Evolutionary conservation across 1,140 invertebrate species (phyloP).

Genomic region (Drosophila triauraria): DNA sequence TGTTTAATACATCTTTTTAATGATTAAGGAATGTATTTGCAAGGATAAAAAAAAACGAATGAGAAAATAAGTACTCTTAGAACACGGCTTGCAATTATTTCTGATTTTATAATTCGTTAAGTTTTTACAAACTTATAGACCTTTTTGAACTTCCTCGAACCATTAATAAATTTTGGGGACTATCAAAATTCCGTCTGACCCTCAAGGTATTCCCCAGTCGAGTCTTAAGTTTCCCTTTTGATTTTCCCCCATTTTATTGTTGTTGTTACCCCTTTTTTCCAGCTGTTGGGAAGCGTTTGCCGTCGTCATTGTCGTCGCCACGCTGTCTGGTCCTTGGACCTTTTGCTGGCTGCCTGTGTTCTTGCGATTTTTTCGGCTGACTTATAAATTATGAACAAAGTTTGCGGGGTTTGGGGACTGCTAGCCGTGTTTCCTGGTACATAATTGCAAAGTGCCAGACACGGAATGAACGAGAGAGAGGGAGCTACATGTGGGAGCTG

Average conservation of each 20-base stretch:
- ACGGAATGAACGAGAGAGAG: background rate
- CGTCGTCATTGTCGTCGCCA: conserved; percentile 67
- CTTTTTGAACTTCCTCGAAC: too few relatives aligned
- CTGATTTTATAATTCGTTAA: background rate
- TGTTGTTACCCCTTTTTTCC: conserved; percentile 65
- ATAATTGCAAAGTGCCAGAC: conserved; percentile 62
- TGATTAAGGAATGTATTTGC: too few relatives aligned
- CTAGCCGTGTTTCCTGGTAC: conserved; percentile 38
- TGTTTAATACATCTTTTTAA: background rate
- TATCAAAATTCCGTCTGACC: background rate
- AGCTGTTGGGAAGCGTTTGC: conserved; percentile 49
- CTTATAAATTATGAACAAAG: conserved; percentile 80
- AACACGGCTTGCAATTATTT: background rate
- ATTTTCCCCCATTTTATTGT: conserved; percentile 18
- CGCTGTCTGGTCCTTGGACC: conserved; percentile 66
- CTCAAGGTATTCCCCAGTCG: conserved; percentile 20
- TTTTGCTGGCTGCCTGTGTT: conserved; percentile 38
- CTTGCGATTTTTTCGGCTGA: conserved; percentile 39
- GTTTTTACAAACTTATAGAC: too few relatives aligned
- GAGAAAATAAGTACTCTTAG: background rate
- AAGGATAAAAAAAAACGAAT: background rate
- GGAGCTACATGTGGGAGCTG: conserved; percentile 46
- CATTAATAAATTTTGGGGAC: too few relatives aligned
- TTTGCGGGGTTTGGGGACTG: conserved; percentile 28
- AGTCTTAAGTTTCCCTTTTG: too few relatives aligned